Base-by-base conservation (phyloP, 2,888 invertebrate species). In the Metopia argyrocephala region DNA sequence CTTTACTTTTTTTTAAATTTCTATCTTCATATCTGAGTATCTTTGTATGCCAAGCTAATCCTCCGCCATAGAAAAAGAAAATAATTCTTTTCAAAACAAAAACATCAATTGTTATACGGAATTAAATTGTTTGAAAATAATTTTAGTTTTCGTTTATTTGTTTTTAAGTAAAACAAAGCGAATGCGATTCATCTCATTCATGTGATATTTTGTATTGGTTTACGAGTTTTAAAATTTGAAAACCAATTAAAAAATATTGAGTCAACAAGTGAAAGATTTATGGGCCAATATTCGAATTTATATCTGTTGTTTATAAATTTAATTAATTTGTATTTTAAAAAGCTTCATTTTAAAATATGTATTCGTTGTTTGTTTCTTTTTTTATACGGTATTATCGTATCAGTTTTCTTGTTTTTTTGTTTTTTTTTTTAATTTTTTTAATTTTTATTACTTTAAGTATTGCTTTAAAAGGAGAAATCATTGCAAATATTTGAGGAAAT, bases 221-320 rank as follows among this genome's bases (percentile, higher is more conserved):
- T 31, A 38, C 38, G 15, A 38, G 21, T 50, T 45, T 69, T 20
- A 38, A 59, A 73, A 64, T 61, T 61, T 68, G 73, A 85, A 84
- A 86, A 80, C 86, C 84, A 86, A 85, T 85, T 86, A 85, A 84
- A 85, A 83, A 84, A 83, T 84, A 83, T 86, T 85, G 83, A 85
- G 84, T 85, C 85, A 86, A 86, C 85, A 84, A 86, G 80, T 88
- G 89, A 88, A 85, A 89, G 88, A 88, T 88, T 88, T 88, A 88
- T 87, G 88, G 85, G 80, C 59, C 74, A 81, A 78, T 81, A 81
- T 78, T 74, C 69, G 76, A 73, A 78, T 81, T 66, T 70, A 81
- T 69, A 38, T 38, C 38, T 15, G 12, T 31, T 15, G 12, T n/a
- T n/a, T n/a, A n/a, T n/a, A n/a, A n/a, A n/a, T n/a, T n/a, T n/a